Evolutionary conservation across 2,888 invertebrate genomes (phyloP).

Genomic region (Ceriagrion tenellum): DNA sequence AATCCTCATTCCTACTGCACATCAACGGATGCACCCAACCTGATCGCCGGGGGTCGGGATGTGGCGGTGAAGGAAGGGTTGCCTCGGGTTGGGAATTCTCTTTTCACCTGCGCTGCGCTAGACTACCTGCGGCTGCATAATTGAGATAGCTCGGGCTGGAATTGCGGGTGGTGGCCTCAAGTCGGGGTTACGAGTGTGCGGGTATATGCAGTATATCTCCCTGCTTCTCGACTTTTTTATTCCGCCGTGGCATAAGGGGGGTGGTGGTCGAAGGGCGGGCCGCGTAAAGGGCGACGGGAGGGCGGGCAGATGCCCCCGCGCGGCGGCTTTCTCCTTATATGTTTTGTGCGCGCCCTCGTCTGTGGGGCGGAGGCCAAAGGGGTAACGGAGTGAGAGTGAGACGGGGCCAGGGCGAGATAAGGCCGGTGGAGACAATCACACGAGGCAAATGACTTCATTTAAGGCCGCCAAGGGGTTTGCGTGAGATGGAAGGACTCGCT

Average conservation of each 20-base stretch:
- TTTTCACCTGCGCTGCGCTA: constrained; percentile 21
- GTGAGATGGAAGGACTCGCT: constrained; percentile 45
- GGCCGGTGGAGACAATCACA: constrained; percentile 57
- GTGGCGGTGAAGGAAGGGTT: not conserved
- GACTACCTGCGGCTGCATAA: constrained; percentile 58
- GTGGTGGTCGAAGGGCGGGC: not conserved
- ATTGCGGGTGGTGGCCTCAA: constrained; percentile 61
- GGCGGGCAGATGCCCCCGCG: not conserved
- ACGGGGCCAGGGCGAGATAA: constrained; percentile 49
- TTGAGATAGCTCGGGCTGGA: constrained; percentile 49
- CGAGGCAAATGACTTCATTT: constrained; percentile 64
- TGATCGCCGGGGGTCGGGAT: not conserved
- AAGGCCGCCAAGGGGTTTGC: constrained; percentile 46
- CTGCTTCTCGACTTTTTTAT: constrained; percentile 4
- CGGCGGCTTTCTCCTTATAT: not conserved
- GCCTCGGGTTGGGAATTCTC: not conserved
- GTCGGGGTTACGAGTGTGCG: not conserved
- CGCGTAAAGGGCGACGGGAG: not conserved
- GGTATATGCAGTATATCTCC: constrained; percentile 30
- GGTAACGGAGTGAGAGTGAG: not conserved
- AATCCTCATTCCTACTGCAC: not conserved
- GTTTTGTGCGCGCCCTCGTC: not conserved
- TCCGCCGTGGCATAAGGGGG: constrained; percentile 30
- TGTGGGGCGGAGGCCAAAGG: not conserved
- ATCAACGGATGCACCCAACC: not conserved